Evolutionary conservation across 2,888 invertebrate species (phyloP).

Genomic region (Dryocosmus kuriphilus): DNA sequence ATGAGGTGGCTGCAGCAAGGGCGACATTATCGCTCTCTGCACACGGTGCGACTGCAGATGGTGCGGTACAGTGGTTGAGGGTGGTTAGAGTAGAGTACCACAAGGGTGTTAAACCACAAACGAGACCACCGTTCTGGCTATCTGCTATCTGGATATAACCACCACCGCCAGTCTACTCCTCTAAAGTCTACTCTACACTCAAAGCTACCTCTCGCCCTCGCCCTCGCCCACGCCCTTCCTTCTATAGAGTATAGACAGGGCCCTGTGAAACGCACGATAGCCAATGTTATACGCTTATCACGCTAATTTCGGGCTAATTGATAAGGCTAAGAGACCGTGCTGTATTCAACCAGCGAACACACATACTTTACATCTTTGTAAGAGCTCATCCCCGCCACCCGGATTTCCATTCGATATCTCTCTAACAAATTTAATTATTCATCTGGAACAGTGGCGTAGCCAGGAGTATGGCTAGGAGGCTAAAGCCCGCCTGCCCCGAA

Average conservation of each 20-base stretch:
- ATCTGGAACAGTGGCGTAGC: too few relatives aligned
- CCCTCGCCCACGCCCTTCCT: slow-evolving; percentile 44
- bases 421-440: slow-evolving; percentile 21
- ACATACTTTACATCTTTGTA: not conserved
- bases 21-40: slow-evolving; percentile 75
- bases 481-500: too few relatives aligned
- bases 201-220: slow-evolving; percentile 49
- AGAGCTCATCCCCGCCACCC: not conserved
- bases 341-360: slow-evolving; percentile 17
- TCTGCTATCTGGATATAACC: slow-evolving; percentile 77
- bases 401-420: slow-evolving; percentile 13
- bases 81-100: slow-evolving; percentile 74
- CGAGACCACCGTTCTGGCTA: slow-evolving; percentile 77
- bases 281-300: slow-evolving; percentile 65
- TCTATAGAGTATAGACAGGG: slow-evolving; percentile 53
- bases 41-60: slow-evolving; percentile 72
- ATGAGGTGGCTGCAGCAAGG: slow-evolving; percentile 61
- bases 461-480: too few relatives aligned
- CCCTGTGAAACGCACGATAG: slow-evolving; percentile 58
- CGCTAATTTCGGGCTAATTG: slow-evolving; percentile 68
- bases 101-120: slow-evolving; percentile 78
- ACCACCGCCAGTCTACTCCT: slow-evolving; percentile 65
- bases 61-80: slow-evolving; percentile 75
- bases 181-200: slow-evolving; percentile 43
- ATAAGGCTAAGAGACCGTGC: slow-evolving; percentile 52